Base-by-base conservation (phyloP, 2,113 vertebrate genomes). In the Cynoglossus semilaevis region DNA sequence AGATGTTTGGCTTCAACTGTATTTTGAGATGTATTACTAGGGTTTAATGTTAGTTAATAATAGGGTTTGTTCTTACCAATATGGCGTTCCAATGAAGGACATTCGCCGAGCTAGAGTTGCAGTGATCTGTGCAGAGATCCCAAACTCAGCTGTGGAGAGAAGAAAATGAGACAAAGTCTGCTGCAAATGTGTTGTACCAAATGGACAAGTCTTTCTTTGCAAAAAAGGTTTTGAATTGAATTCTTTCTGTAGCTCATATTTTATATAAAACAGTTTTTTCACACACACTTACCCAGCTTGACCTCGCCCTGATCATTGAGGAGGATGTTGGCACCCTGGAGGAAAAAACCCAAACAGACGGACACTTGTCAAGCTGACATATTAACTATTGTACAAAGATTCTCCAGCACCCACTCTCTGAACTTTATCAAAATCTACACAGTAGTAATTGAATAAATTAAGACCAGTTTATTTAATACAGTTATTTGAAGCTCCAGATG, bases 41-140 rank as follows among this genome's bases (percentile, higher is more conserved):
- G n/a, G n/a, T n/a, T n/a, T n/a, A n/a, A n/a, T n/a, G n/a, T n/a
- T n/a, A n/a, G n/a, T n/a, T n/a, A n/a, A n/a, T n/a, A n/a, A n/a
- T 22, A 1, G 29, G 36, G 12, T 16, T 29, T 4, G 16, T 45
- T 4, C 87, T 91, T 78, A 96, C 95, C 95, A 96, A 71, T 96
- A 96, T 4, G 95, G 95, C 0, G 95, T 96, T 44, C 95, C 95
- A 0, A 96, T 95, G 85, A 96, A 96, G 29, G 95, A 96, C 82
- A 93, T 95, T 29, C 95, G 86, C 4, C 93, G 89, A 9, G 95
- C 92, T 72, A 96, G 88, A 0, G 94, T 96, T 9, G 93, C 94
- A 5, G 93, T 94, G 38, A 96, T 95, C 84, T 96, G 94, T 4
- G 94, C 95, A 0, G 95, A 94, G 83, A 96, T 95, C 35, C 95